A percentile compares a stretch with the other conserved stretches of the same genome.
Evolutionary conservation across 2,113 vertebrate genomes (phyloP).

Genomic region (Sinosuthora webbiana): DNA sequence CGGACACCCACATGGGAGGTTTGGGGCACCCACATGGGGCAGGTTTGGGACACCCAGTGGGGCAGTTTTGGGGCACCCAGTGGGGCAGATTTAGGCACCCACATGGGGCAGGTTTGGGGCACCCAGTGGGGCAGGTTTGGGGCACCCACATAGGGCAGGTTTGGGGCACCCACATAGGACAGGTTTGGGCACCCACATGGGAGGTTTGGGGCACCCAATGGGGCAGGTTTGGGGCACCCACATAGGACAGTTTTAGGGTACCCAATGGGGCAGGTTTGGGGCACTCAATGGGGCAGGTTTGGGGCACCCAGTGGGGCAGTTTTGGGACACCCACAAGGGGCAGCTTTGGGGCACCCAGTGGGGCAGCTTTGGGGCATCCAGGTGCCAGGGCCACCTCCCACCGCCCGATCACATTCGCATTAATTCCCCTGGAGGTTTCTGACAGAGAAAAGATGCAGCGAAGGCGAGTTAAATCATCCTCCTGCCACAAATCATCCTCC

Average conservation of each 20-base stretch:
- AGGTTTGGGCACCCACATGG: neutral
- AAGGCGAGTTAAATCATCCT: neutral
- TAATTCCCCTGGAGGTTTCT: neutral
- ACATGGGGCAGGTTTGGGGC: neutral
- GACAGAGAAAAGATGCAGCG: neutral
- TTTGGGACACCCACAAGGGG: neutral
- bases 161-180: accelerated
- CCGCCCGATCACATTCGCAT: neutral
- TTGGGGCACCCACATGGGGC: neutral
- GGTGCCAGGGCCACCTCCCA: neutral
- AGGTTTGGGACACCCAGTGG: too few species aligned
- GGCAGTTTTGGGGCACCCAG: too few species aligned
- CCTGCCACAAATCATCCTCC: neutral
- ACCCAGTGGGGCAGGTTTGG: neutral
- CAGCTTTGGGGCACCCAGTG: neutral
- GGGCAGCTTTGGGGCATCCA: too few species aligned
- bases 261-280: neutral
- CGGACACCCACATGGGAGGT: neutral
- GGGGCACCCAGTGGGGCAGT: neutral
- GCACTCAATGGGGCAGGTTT: neutral
- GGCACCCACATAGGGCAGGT: neutral
- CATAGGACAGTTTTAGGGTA: neutral
- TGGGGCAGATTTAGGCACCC: neutral
- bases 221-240: neutral
- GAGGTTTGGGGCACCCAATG: neutral